phyloP scores from a whole-genome alignment of 2,888 invertebrate genomes.

The Acanthosepion lycidas region DNA sequence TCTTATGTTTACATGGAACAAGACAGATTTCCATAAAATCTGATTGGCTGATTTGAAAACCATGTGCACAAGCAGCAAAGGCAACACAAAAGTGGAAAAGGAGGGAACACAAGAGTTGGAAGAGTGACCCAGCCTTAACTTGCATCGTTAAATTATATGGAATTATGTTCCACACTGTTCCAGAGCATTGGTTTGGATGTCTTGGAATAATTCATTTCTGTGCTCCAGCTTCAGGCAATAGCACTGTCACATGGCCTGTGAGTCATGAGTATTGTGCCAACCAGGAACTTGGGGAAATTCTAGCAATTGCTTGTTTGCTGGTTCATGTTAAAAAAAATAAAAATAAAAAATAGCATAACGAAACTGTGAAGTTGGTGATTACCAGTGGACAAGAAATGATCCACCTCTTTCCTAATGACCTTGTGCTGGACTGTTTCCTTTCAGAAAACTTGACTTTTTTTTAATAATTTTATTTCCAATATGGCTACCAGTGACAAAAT shows the following conservation, averaged over 20 bases:
- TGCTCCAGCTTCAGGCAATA: conserved; percentile 18
- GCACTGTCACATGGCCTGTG: conserved; percentile 4
- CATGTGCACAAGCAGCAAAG: background rate
- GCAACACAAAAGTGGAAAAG: background rate
- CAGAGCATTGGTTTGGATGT: background rate
- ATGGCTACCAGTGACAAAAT: background rate
- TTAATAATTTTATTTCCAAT: background rate
- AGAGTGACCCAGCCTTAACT: background rate
- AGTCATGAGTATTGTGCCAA: background rate
- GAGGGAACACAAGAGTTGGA: background rate
- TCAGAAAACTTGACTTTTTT: background rate
- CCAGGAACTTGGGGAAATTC: background rate
- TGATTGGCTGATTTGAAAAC: conserved; percentile 22
- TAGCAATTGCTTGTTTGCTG: background rate
- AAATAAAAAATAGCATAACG: background rate
- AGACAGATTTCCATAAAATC: conserved; percentile 22
- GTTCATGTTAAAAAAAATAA: background rate
- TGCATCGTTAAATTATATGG: background rate
- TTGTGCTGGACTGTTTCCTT: background rate
- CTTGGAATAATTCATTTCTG: background rate
- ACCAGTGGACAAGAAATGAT: background rate
- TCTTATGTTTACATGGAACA: conserved; percentile 21
- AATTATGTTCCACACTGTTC: conserved; percentile 33
- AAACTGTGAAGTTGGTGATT: background rate
- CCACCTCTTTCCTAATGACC: background rate